Evolutionary conservation across 2,113 vertebrate genomes (phyloP), one percentile per base, ranked within the genome.

Genomic region (Lathamus discolor): DNA sequence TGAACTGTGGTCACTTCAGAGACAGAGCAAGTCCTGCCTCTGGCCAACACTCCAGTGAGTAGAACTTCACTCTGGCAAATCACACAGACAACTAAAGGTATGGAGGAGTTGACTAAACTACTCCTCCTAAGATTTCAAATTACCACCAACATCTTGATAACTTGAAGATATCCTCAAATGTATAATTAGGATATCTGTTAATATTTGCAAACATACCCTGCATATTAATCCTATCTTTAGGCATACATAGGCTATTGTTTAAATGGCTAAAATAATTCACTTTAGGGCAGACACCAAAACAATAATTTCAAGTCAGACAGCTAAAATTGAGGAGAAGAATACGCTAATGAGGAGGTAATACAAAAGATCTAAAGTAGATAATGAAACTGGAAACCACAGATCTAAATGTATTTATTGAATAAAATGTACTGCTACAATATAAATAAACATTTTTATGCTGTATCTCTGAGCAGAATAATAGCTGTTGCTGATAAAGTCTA

Each of bases 391-490:
- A 94, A 96, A 82, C 57, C 77, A 76, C 25, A 75, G 10, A 70
- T 43, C 67, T 16, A 37, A 74, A 95, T 91, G 52, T 19, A 79
- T 37, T 88, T 85, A 25, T 25, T 54, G 23, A 84, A 77, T 62
- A 83, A 85, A 93, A 90, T 25, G 10, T 48, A 35, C 52, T n/a
- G n/a, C 35, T 89, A 82, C 77, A 91, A 84, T 35, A 87, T 31
- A 82, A 86, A 91, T 17, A 55, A 90, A 88, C 31, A 61, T 27
- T 84, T 93, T 74, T 6, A 86, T 72, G 61, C 61, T 61, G 24
- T 29, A 95, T 82, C 62, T 92, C 43, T 68, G 51, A 84, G 83
- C 62, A 79, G 81, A 93, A 43, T 86, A 95, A 93, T 78, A 81
- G 68, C 64, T 55, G 13, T 37, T 92, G n/a, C 67, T 93, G 80